Evolutionary conservation across 2,113 vertebrate genomes (phyloP).

Genomic region (Ancistrus triradiatus): DNA sequence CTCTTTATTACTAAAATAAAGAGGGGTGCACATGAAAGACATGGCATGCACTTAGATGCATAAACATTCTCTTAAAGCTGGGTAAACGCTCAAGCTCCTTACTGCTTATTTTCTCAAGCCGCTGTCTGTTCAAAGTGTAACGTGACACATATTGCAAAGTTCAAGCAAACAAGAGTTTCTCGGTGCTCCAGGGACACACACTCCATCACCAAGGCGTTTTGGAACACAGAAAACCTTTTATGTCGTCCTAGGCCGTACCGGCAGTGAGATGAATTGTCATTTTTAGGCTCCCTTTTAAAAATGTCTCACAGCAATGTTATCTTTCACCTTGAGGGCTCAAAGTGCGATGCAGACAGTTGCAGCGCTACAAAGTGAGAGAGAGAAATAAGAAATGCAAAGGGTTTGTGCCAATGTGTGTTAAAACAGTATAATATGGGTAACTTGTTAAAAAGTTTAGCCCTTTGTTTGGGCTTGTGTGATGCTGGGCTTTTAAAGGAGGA

Average conservation of each 20-base stretch:
- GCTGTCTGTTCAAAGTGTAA: too few species aligned
- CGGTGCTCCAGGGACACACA: conserved; percentile 26
- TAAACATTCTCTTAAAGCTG: too few species aligned
- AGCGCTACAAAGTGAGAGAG: too few species aligned
- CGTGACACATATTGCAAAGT: conserved; percentile 5
- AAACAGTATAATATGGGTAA: too few species aligned
- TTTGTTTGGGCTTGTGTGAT: background rate
- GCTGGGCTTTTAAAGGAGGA: background rate
- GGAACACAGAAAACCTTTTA: conserved; percentile 47
- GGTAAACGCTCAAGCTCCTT: too few species aligned
- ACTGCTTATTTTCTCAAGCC: too few species aligned
- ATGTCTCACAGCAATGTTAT: conserved; percentile 42
- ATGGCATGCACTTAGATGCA: too few species aligned
- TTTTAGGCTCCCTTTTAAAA: conserved; percentile 47
- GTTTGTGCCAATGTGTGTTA: too few species aligned
- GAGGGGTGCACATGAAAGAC: too few species aligned
- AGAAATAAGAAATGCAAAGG: too few species aligned
- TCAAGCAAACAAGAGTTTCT: conserved; percentile 37
- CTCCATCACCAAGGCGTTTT: conserved; percentile 24
- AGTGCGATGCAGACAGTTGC: conserved; percentile 44
- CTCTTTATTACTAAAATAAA: too few species aligned
- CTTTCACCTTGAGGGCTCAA: conserved; percentile 46
- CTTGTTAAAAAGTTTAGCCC: background rate
- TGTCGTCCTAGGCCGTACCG: conserved; percentile 38
- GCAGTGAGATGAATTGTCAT: conserved; percentile 45